A percentile compares a stretch with the other conserved stretches of the same genome.
phyloP scores from a whole-genome alignment of 2,797 vertebrate species.

The Danio aesculapii region DNA sequence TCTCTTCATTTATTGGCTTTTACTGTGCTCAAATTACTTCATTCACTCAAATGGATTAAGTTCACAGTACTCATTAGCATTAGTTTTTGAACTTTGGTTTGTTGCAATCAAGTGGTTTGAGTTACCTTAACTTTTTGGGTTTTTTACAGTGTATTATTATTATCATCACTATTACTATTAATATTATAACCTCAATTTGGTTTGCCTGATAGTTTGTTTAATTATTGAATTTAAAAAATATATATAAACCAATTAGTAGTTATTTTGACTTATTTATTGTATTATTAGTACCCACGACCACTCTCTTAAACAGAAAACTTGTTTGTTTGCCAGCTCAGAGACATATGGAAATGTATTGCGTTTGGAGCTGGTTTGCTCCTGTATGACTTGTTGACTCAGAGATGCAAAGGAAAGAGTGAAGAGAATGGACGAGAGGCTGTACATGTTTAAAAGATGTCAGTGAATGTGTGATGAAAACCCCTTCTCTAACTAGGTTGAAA shows the following conservation, averaged over 20 bases:
- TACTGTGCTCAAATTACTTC: too few species aligned
- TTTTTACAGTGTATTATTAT: too few species aligned
- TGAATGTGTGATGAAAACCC: conserved; percentile 82
- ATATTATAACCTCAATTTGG: too few species aligned
- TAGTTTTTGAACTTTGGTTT: too few species aligned
- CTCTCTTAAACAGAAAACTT: background rate
- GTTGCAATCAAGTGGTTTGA: too few species aligned
- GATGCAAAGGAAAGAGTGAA: conserved; percentile 56
- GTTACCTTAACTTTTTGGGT: too few species aligned
- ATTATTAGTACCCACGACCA: background rate
- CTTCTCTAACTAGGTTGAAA: conserved; percentile 84
- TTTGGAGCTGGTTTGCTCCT: conserved; percentile 29
- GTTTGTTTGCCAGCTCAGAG: background rate
- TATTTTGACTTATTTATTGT: too few species aligned
- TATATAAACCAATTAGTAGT: too few species aligned
- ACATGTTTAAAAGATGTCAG: conserved; percentile 80
- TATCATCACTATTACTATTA: too few species aligned
- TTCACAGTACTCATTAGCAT: too few species aligned
- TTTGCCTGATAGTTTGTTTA: background rate
- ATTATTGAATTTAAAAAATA: background rate
- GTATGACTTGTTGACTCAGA: conserved; percentile 48
- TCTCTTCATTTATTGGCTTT: too few species aligned
- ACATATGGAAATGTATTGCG: background rate
- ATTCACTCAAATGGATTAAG: too few species aligned
- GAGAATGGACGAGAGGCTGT: conserved; percentile 47